A percentile compares a stretch with the other conserved stretches of the same genome.
Evolutionary conservation across 2,113 vertebrate species (phyloP).

Genomic region (Channa argus): DNA sequence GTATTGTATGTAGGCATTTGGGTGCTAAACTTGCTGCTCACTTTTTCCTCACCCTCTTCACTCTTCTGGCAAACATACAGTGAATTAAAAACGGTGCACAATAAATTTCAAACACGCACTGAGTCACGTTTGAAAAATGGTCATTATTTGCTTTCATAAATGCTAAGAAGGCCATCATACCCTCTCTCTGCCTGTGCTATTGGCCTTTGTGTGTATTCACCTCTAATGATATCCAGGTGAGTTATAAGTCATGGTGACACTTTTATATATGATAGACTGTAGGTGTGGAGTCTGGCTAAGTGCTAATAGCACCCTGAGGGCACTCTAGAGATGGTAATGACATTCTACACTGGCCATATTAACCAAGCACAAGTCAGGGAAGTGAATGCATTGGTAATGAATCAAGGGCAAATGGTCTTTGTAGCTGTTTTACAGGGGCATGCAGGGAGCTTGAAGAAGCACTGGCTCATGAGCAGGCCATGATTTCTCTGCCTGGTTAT

Average conservation of each 20-base stretch:
- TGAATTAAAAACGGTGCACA: not conserved
- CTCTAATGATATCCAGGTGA: slow-evolving; percentile 74
- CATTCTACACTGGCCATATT: slow-evolving; percentile 44
- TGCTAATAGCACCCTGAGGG: slow-evolving; percentile 64
- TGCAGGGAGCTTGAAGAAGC: slow-evolving; percentile 8
- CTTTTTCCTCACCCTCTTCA: not conserved
- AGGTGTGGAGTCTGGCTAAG: slow-evolving; percentile 53
- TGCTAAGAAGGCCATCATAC: not conserved
- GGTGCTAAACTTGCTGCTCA: not conserved
- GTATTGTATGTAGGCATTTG: not conserved
- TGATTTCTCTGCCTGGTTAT: slow-evolving; percentile 37
- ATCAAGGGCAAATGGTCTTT: slow-evolving; percentile 46
- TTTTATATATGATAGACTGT: slow-evolving; percentile 64
- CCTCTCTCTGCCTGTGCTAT: not conserved
- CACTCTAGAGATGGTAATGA: slow-evolving; percentile 52
- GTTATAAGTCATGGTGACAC: slow-evolving; percentile 66
- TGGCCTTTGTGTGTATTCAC: slow-evolving; percentile 45
- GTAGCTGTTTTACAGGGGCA: slow-evolving; percentile 27
- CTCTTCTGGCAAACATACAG: not conserved
- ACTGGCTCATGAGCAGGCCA: slow-evolving; percentile 17
- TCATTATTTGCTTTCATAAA: slow-evolving; percentile 35
- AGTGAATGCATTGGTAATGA: slow-evolving; percentile 50
- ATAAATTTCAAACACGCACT: slow-evolving; percentile 2
- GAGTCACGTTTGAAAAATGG: slow-evolving; percentile 18
- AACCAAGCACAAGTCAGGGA: slow-evolving; percentile 40